These are phyloP conservation scores for Catalaphyllia jardinei DNA, from an alignment of 64 coral and sea anemone species.

Conservation along the genomic window DNA sequence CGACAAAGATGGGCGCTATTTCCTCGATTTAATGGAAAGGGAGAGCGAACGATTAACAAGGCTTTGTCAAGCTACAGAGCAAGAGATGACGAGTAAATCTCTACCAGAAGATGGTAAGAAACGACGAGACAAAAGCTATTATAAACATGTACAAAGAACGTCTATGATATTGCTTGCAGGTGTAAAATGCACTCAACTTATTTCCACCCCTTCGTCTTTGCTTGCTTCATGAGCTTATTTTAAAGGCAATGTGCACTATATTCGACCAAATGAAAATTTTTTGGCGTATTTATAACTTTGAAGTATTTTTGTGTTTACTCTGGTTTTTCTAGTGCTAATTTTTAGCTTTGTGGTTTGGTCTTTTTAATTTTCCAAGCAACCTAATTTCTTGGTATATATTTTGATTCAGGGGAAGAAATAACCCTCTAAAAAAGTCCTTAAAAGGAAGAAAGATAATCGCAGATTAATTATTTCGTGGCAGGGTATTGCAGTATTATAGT, in stretches of 20 bases:
- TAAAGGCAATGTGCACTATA: background rate
- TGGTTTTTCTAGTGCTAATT: background rate
- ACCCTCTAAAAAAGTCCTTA: background rate
- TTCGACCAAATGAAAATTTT: background rate
- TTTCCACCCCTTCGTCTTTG: background rate
- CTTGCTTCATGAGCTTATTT: background rate
- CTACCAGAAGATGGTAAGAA: conserved; percentile 57
- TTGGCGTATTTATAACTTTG: background rate
- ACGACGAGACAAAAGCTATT: background rate
- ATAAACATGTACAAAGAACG: conserved; percentile 14
- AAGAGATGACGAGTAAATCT: conserved; percentile 50
- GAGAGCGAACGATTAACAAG: conserved; percentile 57
- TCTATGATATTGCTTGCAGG: background rate
- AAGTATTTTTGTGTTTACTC: background rate
- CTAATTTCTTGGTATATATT: background rate
- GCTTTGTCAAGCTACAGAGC: conserved; percentile 49
- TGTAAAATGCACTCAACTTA: background rate
- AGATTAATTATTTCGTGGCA: conserved; percentile 10
- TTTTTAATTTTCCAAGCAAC: background rate
- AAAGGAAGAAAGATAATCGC: background rate
- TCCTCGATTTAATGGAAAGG: conserved; percentile 56
- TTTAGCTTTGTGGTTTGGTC: conserved; percentile 14
- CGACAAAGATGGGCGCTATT: conserved; percentile 68
- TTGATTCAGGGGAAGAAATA: background rate
- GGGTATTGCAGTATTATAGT: background rate